Conservation (phyloP, 2,797 vertebrate species). For the Oreortyx pictus region DNA sequence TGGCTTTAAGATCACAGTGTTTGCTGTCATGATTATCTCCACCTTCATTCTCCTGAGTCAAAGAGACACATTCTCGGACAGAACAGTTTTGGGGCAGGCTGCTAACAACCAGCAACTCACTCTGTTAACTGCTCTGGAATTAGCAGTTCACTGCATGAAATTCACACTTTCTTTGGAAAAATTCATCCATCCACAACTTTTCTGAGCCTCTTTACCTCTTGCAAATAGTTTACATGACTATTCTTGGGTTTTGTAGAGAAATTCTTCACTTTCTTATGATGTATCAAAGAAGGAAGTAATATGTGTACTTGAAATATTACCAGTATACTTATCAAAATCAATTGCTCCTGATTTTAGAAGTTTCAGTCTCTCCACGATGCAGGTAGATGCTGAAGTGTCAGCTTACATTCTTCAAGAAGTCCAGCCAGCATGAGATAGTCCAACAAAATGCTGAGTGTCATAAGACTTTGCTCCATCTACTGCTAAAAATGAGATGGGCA, state of each 20-base stretch:
- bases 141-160: not conserved
- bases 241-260: not conserved
- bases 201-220: not conserved
- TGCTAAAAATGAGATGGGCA: not conserved
- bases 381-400: not conserved
- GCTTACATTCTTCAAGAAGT: not conserved
- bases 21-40: not conserved
- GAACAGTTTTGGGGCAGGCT: not conserved
- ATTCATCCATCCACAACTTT: not conserved
- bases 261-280: not conserved
- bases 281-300: not conserved
- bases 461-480: not conserved
- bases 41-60: not conserved
- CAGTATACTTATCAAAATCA: not conserved
- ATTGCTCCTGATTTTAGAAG: not conserved
- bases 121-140: not conserved
- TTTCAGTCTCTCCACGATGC: not conserved
- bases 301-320: not conserved
- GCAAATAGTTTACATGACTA: not conserved
- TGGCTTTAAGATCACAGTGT: not conserved
- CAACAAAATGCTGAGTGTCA: not conserved
- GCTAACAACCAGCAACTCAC: not conserved
- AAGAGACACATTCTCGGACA: not conserved
- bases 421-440: accelerated
- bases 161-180: not conserved